Evolutionary conservation across 2,113 vertebrate species (phyloP), one percentile per base, ranked within the genome.

Genomic region (Alexandromys fortis): DNA sequence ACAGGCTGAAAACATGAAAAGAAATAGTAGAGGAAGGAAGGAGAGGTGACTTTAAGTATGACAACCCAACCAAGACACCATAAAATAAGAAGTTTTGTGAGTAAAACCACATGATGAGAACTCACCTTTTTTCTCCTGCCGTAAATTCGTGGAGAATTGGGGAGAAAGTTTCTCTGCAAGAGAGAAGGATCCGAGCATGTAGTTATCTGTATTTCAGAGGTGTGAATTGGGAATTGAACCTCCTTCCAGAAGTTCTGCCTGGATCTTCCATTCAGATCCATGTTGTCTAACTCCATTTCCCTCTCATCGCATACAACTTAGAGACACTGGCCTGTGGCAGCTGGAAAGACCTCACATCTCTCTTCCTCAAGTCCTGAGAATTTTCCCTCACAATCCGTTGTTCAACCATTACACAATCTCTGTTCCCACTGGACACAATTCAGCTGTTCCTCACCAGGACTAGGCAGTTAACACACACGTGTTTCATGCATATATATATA

Each of bases 121-220:
- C 89, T 94, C 28, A 97, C 97, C 96, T 83, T 93, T 89, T 7
- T 91, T 55, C 6, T 83, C 35, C 8, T 13, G 47, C 0, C 0
- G 58, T 77, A 52, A 33, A 1, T 72, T 79, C 33, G 86, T 87
- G 88, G 88, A 83, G 90, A 88, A 47, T 49, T 13, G 8, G 0
- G 16, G 30, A 97, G 90, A 75, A n/a, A 78, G 63, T 22, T 45
- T 55, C 21, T 19, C 97, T 97, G 88, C 81, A 96, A 94, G 63
- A 93, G 21, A 95, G 93, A 94, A 93, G 95, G 30, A 93, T 77
- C 6, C 24, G 19, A 86, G 49, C 26, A 67, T 24, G 28, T 82
- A 42, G 45, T 82, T 76, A 47, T 45, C 68, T 87, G 6, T 70
- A 24, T 38, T 63, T 68, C 17, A 38, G 3, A 30, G 90, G 19